Conservation (phyloP, 2,888 invertebrate species). For the Stenolophus ochropezus region DNA sequence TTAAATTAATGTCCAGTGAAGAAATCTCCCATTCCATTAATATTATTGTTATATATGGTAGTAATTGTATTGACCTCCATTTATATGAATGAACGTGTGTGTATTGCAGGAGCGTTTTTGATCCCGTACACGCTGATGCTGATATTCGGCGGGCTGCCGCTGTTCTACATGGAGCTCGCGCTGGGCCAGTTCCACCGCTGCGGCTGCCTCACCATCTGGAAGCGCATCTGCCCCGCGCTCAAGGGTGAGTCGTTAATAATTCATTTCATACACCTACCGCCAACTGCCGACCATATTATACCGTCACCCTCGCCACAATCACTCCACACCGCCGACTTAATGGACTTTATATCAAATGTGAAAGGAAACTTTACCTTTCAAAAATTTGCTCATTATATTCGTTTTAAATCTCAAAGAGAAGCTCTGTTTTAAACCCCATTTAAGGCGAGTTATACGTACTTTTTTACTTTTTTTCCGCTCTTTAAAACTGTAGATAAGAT, state of each 20-base stretch:
- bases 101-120: constrained; percentile 89
- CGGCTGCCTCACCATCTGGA: constrained; percentile 95
- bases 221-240: constrained; percentile 92
- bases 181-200: constrained; percentile 95
- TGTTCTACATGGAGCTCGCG: constrained; percentile 97
- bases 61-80: background rate
- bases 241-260: constrained; percentile 80
- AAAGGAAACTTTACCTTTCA: background rate
- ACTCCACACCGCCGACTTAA: too few species aligned
- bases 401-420: background rate
- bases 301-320: too few species aligned
- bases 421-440: background rate
- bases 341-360: background rate
- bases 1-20: too few species aligned
- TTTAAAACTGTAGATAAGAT: background rate
- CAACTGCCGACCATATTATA: too few species aligned
- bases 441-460: too few species aligned
- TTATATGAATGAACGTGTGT: constrained; percentile 17
- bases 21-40: background rate
- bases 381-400: background rate
- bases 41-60: background rate
- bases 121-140: constrained; percentile 96
- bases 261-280: too few species aligned
- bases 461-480: background rate
- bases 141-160: constrained; percentile 92